Conservation (phyloP, 2,797 vertebrate species). For the Steatocranus sp. region DNA sequence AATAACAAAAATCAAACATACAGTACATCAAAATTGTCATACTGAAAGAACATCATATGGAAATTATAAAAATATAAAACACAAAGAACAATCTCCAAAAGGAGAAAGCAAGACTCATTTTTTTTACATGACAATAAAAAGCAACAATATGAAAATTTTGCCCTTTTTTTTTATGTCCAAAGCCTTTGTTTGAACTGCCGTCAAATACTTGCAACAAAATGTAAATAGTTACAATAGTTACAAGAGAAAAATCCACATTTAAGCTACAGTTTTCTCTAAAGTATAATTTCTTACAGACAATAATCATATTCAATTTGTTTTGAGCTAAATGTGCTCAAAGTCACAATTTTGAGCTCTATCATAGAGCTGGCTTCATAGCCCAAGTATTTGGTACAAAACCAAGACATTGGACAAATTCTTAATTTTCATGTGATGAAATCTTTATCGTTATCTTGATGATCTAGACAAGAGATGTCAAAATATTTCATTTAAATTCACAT, state of each 20-base stretch:
- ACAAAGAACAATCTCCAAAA: neutral
- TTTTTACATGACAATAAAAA: neutral
- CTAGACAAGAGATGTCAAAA: neutral
- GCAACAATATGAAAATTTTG: fast-evolving
- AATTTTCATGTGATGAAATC: neutral
- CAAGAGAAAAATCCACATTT: neutral
- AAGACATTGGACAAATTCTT: neutral
- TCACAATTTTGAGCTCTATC: neutral
- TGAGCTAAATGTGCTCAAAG: neutral
- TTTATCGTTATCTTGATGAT: neutral
- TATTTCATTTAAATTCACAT: neutral
- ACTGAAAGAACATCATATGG: neutral
- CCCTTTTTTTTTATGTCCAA: fast-evolving
- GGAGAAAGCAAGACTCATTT: neutral
- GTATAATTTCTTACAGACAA: neutral
- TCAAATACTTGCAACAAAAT: neutral
- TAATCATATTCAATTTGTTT: neutral
- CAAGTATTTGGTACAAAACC: neutral
- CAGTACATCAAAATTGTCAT: neutral
- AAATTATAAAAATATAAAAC: neutral
- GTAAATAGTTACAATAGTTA: neutral
- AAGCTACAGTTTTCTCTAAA: neutral
- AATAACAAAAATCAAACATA: neutral
- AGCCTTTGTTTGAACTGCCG: neutral
- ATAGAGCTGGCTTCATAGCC: neutral